A percentile compares a stretch with the other conserved stretches of the same genome.
phyloP scores from a whole-genome alignment of 2,797 vertebrate genomes.

The Sphenodon punctatus region DNA sequence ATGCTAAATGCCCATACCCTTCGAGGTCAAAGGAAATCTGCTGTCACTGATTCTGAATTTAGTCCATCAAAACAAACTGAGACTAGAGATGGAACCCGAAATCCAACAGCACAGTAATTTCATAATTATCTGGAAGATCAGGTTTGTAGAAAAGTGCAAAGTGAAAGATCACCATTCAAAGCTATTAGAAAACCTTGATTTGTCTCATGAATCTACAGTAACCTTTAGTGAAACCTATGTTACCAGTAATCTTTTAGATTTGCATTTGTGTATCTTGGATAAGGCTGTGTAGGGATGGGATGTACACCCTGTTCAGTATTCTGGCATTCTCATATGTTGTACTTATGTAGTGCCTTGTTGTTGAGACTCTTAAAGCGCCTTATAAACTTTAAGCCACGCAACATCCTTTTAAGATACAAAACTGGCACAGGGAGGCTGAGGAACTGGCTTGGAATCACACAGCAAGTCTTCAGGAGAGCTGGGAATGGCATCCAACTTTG shows the following conservation, averaged over 20 bases:
- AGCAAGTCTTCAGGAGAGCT: neutral
- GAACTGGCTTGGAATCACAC: neutral
- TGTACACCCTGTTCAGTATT: fast-evolving
- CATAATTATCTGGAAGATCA: neutral
- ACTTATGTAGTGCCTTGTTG: constrained; percentile 57
- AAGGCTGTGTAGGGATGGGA: neutral
- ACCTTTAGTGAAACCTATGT: neutral
- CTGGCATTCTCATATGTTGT: constrained; percentile 22
- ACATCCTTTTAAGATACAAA: neutral
- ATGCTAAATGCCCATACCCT: constrained; percentile 92
- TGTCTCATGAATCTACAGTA: neutral
- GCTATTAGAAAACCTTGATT: neutral
- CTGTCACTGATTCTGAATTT: constrained; percentile 29
- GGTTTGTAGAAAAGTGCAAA: neutral
- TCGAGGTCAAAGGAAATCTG: constrained; percentile 78
- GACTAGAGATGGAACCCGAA: constrained; percentile 34
- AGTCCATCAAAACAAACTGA: constrained; percentile 47
- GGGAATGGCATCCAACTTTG: neutral
- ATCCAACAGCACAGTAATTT: constrained; percentile 27
- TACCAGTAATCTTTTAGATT: neutral
- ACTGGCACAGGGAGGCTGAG: neutral
- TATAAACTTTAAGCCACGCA: constrained; percentile 45
- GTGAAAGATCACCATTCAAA: constrained; percentile 5
- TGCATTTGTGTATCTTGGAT: neutral
- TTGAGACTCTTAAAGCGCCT: constrained; percentile 56